These are phyloP conservation scores for Phthorimaea operculella DNA, from an alignment of 1,140 invertebrate species.

Conservation along the genomic window DNA sequence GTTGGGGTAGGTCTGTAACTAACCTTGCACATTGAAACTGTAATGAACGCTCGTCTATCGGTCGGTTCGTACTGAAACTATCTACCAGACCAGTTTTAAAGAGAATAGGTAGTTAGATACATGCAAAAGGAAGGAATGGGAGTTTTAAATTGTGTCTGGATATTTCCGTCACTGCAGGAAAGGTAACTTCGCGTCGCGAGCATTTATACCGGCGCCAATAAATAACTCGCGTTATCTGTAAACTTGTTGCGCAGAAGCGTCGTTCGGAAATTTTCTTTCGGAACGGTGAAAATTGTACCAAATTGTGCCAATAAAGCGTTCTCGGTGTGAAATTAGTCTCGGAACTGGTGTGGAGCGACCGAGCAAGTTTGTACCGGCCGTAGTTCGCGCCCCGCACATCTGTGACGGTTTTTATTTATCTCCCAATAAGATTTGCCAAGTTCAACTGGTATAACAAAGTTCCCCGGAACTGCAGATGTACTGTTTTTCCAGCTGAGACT, in stretches of 20 bases:
- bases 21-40: not conserved
- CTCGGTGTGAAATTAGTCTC: not conserved
- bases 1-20: not conserved
- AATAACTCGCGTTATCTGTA: not conserved
- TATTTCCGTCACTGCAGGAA: not conserved
- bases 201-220: not conserved
- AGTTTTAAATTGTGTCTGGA: not conserved
- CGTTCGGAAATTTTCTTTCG: not conserved
- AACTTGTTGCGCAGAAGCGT: not conserved
- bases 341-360: not conserved
- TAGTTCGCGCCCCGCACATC: not conserved
- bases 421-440: slow-evolving; percentile 4
- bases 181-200: not conserved
- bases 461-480: not conserved
- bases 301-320: not conserved
- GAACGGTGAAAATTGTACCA: not conserved
- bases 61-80: not conserved
- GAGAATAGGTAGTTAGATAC: no score
- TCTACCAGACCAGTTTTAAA: no score
- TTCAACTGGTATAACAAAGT: slow-evolving; percentile 1
- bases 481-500: not conserved
- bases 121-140: no score
- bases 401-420: slow-evolving; percentile 1
- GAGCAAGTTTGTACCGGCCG: not conserved
- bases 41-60: not conserved